Conservation (phyloP, 30 jellyfish, hydroid and myxozoan species). For the Catostylus mosaicus region DNA sequence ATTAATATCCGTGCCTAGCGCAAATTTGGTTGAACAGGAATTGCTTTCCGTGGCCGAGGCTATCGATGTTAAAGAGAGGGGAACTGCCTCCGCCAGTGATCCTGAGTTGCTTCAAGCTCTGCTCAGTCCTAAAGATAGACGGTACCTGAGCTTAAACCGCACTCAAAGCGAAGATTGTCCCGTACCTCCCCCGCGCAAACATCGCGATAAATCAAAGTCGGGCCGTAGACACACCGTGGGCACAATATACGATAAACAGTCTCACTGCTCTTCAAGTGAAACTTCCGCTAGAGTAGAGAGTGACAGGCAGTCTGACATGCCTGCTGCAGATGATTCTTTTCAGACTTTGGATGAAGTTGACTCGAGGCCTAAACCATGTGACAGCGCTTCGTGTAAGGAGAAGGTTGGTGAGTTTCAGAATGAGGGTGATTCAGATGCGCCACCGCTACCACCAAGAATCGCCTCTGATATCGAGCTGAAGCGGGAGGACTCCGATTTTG, state of each 20-base stretch:
- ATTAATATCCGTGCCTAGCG: not conserved
- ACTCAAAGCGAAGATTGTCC: slow-evolving; percentile 56
- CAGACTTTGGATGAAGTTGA: not conserved
- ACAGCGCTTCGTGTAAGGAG: not conserved
- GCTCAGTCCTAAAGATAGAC: slow-evolving; percentile 39
- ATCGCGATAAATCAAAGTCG: slow-evolving; percentile 37
- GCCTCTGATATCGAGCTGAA: not conserved
- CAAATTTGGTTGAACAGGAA: not conserved
- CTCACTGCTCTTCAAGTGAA: not conserved
- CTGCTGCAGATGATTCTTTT: not conserved
- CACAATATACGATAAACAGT: not conserved
- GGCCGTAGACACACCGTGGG: slow-evolving; percentile 62
- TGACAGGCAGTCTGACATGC: not conserved
- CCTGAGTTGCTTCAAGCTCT: slow-evolving; percentile 42
- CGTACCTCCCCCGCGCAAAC: slow-evolving; percentile 70
- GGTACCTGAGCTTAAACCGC: slow-evolving; percentile 21
- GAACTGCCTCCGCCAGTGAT: not conserved
- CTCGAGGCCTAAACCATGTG: not conserved
- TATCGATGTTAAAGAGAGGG: no score
- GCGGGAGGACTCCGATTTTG: slow-evolving; percentile 31
- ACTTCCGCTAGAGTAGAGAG: not conserved
- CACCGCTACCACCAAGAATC: slow-evolving; percentile 56
- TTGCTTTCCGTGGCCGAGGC: no score
- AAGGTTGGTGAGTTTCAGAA: not conserved
- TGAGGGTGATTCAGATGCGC: slow-evolving; percentile 12